Evolutionary conservation across 2,797 vertebrate species (phyloP).

Genomic region (Argyrosomus regius): DNA sequence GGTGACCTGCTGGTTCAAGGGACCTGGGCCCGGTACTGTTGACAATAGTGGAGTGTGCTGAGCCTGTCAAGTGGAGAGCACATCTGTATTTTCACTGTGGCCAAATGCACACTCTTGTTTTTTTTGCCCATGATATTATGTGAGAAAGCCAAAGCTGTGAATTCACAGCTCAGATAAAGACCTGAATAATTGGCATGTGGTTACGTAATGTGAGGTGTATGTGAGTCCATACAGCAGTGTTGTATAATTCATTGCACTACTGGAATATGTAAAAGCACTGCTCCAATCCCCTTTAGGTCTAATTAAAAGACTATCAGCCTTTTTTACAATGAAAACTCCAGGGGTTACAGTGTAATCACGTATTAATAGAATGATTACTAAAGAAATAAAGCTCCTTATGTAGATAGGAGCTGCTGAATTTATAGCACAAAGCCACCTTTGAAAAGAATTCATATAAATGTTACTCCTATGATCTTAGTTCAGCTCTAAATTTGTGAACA

Average conservation of each 20-base stretch:
- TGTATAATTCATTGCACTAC: slow-evolving; percentile 78
- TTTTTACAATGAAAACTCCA: slow-evolving; percentile 76
- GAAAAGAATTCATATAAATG: slow-evolving; percentile 55
- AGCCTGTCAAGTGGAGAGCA: slow-evolving; percentile 38
- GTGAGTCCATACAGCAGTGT: slow-evolving; percentile 63
- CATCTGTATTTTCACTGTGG: slow-evolving; percentile 30
- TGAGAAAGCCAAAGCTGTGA: slow-evolving; percentile 59
- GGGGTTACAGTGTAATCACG: slow-evolving; percentile 76
- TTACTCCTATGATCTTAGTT: slow-evolving; percentile 54
- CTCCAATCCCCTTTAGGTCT: slow-evolving; percentile 82
- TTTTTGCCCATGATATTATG: slow-evolving; percentile 40
- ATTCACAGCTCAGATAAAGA: slow-evolving; percentile 71
- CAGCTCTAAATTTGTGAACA: slow-evolving; percentile 43
- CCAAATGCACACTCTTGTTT: slow-evolving; percentile 28
- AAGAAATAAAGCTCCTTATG: slow-evolving; percentile 74
- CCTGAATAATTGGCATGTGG: slow-evolving; percentile 68
- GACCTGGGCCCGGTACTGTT: background rate
- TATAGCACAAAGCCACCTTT: slow-evolving; percentile 52
- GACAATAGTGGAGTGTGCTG: slow-evolving; percentile 24
- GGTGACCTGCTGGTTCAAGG: slow-evolving; percentile 41
- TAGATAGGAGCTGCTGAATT: slow-evolving; percentile 66
- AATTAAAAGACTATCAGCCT: slow-evolving; percentile 81
- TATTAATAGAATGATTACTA: slow-evolving; percentile 83
- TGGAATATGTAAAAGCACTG: slow-evolving; percentile 75
- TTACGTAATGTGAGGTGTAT: slow-evolving; percentile 64